Base-by-base conservation (phyloP, 2,797 vertebrate species). In the Pangasius larnaudii region DNA sequence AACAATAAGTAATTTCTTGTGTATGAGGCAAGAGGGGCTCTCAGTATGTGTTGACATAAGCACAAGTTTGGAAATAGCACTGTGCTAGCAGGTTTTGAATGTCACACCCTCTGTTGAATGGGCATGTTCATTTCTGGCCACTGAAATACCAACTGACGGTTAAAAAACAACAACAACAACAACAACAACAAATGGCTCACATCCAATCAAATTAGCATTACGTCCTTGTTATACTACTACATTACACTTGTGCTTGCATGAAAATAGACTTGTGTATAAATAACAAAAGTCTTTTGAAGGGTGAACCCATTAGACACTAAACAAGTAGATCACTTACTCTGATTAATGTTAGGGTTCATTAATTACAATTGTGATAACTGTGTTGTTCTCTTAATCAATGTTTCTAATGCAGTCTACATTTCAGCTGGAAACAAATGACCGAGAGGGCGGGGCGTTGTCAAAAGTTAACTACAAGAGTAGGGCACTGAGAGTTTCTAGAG, bases 371-470 rank as follows among this genome's bases (percentile, higher is more conserved):
- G 84, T 77, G 78, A 77, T 88, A 71, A 88, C 71, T 88, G 78
- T 65, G 86, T 56, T 89, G 77, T 89, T 75, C 85, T 86, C 61
- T 86, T 86, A 85, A 88, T 88, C 65, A 71, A 85, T 80, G 87
- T 85, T 67, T 53, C 82, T 16, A 69, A 69, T 53, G 27, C 46
- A 51, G 39, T 49, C 72, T 49, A 63, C 56, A 16, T 51, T 86
- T 78, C n/a, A 36, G 72, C 18, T 33, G 74, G 65, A 69, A 81
- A 88, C 42, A 42, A 63, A 77, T 36, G 36, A 85, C n/a, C 19
- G 1, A 36, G 69, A 84, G 18, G 49, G 87, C 7, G 49, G 49
- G 51, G 81, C 16, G 13, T 72, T 51, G 69, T 53, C 65, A 69
- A 46, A 89, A 89, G 78, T 86, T 89, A 63, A 89, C 85, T 83